Base-by-base conservation (phyloP, 2,888 invertebrate genomes). In the Periphyllus acericola region DNA sequence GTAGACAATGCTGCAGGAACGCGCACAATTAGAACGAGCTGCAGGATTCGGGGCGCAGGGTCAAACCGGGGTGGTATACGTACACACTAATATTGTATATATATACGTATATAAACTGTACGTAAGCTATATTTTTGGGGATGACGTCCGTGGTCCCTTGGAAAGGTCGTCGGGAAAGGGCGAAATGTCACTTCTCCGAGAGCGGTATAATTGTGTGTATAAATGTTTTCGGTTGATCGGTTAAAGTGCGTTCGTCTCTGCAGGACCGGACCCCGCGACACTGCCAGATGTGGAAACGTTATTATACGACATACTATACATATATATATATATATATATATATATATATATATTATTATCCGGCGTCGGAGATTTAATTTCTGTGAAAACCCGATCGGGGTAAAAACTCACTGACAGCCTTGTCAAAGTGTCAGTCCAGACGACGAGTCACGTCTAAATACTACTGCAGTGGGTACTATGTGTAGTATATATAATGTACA, bases 321-420 rank as follows among this genome's bases (percentile, higher is more conserved):
- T 21, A 0, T 55, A 21, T 60, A 25, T 60, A 60, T 72, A 8
- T 34, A 79, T 60, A 34, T 36, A 60, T 21, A 25, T 17, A 0
- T 4, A 4, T 21, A 0, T 55, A 21, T 60, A 25, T 60, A 60
- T 72, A 8, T 34, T 34, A 21, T 21, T 5, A 34, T 34, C 55
- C 60, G 79, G 3, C 25, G 36, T 17, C 60, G 55, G 83, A 72
- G 74, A 83, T 84, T 84, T 84, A 46, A 76, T 84, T 84, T 84
- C 84, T 76, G 76, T 84, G 17, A 68, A 84, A 84, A 78, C 76
- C 66, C 36, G 66, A 76, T 74, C 74, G 83, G 83, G 83, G 74
- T 83, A 83, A 83, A 83, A 83, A 83, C 83, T 55, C 84, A 84
- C 84, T 84, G 84, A 84, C 84, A 84, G 84, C 84, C 76, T 66